These are phyloP conservation scores for Nautilus pompilius DNA, from an alignment of 1,140 invertebrate genomes.

Conservation along the genomic window DNA sequence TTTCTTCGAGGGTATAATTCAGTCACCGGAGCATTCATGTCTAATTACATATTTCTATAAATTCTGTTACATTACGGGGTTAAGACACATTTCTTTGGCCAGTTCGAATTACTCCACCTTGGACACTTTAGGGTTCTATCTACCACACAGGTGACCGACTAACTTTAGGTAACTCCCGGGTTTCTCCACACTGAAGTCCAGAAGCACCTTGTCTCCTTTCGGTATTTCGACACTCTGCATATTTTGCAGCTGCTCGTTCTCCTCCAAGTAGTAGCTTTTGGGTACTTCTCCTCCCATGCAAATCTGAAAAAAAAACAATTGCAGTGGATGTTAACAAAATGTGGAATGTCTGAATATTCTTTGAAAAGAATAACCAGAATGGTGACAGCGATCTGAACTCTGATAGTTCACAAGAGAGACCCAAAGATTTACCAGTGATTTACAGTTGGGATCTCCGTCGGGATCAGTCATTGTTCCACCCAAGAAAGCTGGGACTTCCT, in stretches of 20 bases:
- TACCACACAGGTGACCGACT: no score
- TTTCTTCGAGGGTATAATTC: no score
- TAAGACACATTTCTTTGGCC: no score
- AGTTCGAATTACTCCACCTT: no score
- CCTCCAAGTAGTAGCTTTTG: slow-evolving; percentile 65
- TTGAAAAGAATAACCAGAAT: not conserved
- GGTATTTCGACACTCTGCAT: slow-evolving; percentile 31
- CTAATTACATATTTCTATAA: no score
- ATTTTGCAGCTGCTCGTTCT: slow-evolving; percentile 24
- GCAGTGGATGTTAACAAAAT: not conserved
- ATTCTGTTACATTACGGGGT: no score
- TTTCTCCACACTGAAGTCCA: slow-evolving; percentile 31
- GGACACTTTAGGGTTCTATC: no score
- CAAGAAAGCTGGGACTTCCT: slow-evolving; percentile 75
- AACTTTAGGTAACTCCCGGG: slow-evolving; percentile 45
- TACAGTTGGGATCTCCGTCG: slow-evolving; percentile 69
- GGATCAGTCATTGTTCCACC: slow-evolving; percentile 77
- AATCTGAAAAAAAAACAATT: slow-evolving; percentile 57
- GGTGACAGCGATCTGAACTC: not conserved
- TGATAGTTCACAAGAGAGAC: not conserved
- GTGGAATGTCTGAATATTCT: not conserved
- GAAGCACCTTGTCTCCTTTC: slow-evolving; percentile 39
- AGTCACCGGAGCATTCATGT: no score
- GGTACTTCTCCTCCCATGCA: slow-evolving; percentile 77
- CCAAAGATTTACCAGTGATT: slow-evolving; percentile 26